Evolutionary conservation across 2,888 invertebrate species (phyloP), one percentile per base, ranked within the genome.

Genomic region (Acrobasis repandana): DNA sequence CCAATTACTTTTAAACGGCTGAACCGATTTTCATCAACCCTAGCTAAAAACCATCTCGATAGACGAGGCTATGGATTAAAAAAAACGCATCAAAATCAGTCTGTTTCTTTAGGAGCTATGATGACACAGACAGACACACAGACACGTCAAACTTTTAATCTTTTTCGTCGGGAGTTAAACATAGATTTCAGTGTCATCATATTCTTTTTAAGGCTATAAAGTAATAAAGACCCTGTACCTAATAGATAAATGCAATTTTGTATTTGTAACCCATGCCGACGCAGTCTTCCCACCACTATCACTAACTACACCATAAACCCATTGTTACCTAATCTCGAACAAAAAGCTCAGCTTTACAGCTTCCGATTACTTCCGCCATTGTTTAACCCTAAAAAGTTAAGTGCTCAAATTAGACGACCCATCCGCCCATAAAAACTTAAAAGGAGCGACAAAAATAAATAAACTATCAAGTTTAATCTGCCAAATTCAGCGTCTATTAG

Each of bases 401-500:
- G 62, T 61, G 73, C 67, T 67, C 67, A 77, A 78, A 77, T 79
- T 71, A 74, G 77, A 71, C 65, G 65, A 67, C 68, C 66, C 68
- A 43, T 76, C 71, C 70, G 69, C 71, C 66, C 70, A 75, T 72
- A 74, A 76, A 78, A 63, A 67, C 62, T 64, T 67, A 67, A 72
- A 74, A 74, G 71, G 73, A 77, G 74, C 73, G 73, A 80, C 72
- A 80, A 76, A 77, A 82, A 78, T 79, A 80, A 80, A 74, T 74
- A 76, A 82, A 82, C 78, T 79, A 83, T 79, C 61, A 72, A 81
- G 80, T 84, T 84, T 82, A 75, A 79, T 77, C 84, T 85, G 88
- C 83, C 76, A 89, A 89, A 88, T 82, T 80, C 76, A 74, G 80
- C 75, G 80, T 72, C 81, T 83, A 89, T 88, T 89, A 87, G 72